A percentile compares a stretch with the other conserved stretches of the same genome.
Conservation (phyloP, 92 coral and sea anemone species). For the Heliopora coerulea region DNA sequence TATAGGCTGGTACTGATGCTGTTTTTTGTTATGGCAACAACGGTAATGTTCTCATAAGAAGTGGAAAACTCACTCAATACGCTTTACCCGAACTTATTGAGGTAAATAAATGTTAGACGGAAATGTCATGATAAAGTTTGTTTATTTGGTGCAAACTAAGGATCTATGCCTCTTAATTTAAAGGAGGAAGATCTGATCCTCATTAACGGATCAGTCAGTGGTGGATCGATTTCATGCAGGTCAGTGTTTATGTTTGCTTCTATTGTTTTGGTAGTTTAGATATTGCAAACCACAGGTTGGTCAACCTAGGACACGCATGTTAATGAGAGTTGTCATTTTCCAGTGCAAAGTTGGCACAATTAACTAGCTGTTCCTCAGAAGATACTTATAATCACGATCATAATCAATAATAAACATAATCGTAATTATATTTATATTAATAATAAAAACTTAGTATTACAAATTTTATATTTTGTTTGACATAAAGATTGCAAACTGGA, state of each 20-base stretch:
- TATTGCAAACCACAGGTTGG: too few relatives aligned
- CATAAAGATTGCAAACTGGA: too few relatives aligned
- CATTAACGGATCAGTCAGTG: neutral
- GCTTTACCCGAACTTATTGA: constrained; percentile 6
- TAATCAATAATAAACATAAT: too few relatives aligned
- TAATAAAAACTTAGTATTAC: too few relatives aligned
- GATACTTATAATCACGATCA: too few relatives aligned
- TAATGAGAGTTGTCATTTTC: too few relatives aligned
- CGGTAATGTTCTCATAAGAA: constrained; percentile 27
- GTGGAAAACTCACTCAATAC: neutral
- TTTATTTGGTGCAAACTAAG: neutral
- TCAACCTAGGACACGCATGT: too few relatives aligned
- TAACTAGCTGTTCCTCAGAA: too few relatives aligned
- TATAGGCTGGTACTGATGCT: constrained; percentile 9
- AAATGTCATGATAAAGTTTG: neutral
- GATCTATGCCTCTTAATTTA: neutral
- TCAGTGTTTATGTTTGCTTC: neutral
- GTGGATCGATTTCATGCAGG: constrained; percentile 17
- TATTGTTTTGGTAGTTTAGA: neutral
- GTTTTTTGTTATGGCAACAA: constrained; percentile 7
- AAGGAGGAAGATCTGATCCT: constrained; percentile 4
- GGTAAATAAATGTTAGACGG: neutral
- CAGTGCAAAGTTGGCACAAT: too few relatives aligned
- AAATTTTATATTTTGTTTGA: too few relatives aligned
- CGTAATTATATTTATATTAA: too few relatives aligned